Evolutionary conservation across 2,113 vertebrate genomes (phyloP).

Genomic region (Salvelinus alpinus): DNA sequence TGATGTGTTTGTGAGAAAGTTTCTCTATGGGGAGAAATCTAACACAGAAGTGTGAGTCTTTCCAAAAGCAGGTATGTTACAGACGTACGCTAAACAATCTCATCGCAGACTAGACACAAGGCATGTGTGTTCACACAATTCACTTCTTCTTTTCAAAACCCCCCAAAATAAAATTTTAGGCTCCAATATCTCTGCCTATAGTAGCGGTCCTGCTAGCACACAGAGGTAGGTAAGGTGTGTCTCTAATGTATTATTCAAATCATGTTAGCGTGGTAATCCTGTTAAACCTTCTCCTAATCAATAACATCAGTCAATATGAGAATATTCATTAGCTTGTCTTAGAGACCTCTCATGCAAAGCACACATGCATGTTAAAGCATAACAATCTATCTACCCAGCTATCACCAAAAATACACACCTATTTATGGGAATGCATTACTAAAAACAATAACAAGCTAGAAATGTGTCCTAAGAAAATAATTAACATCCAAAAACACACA

Average conservation of each 20-base stretch:
- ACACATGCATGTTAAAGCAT: not conserved
- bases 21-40: constrained; percentile 38
- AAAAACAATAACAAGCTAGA: too few relatives aligned
- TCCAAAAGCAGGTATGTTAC: constrained; percentile 61
- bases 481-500: too few relatives aligned
- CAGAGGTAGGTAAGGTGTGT: constrained; percentile 30
- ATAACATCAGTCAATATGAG: constrained; percentile 65
- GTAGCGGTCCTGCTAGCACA: not conserved
- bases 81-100: constrained; percentile 29
- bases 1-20: not conserved
- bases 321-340: constrained; percentile 57
- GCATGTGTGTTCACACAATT: constrained; percentile 29
- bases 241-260: constrained; percentile 65
- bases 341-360: not conserved
- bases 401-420: not conserved
- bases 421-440: not conserved
- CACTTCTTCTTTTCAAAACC: constrained; percentile 2
- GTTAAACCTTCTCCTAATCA: constrained; percentile 62
- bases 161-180: not conserved
- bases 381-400: constrained; percentile 29
- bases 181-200: not conserved
- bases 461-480: too few relatives aligned
- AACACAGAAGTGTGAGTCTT: constrained; percentile 42
- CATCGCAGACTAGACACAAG: constrained; percentile 3
- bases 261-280: constrained; percentile 70